Evolutionary conservation across 2,888 invertebrate species (phyloP), one percentile per base, ranked within the genome.

Genomic region (Noctuana brunneofusca): DNA sequence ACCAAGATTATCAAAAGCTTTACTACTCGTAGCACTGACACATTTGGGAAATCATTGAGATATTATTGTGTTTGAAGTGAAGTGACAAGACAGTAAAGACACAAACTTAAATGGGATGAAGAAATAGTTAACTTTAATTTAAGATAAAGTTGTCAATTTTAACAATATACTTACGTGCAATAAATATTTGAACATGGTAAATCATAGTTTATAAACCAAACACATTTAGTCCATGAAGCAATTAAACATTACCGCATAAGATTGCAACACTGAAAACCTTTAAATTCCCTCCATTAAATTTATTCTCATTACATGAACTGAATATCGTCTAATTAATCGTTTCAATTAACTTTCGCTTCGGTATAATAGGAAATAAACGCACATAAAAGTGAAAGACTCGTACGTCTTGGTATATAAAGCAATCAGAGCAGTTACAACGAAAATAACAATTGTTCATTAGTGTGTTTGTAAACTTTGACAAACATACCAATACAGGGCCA

Each of bases 331-430:
- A 58, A 67, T 64, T 64, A 64, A 64, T 59, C 62, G 64, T 62
- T 68, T 63, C 64, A 65, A 66, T 68, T 68, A 59, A 73, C 70
- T 70, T 70, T 70, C 70, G 65, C 67, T 56, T 64, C 57, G 56
- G 55, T 54, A 38, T 60, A 66, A 67, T 69, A 71, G 70, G 70
- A 73, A 79, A 75, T 72, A 69, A 74, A 71, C 65, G 67, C 64
- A 67, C 63, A 64, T 71, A 75, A 79, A 79, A 80, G 79, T 80
- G 78, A 80, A 78, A 78, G 76, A 77, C 11, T 11, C 63, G 57
- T 48, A 62, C 60, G 55, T 58, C 66, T 66, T 27, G 64, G 58
- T 63, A 66, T 63, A 63, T 62, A 67, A 65, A 68, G 63, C 64
- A 71, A 70, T 69, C 66, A 66, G 71, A 74, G 73, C 72, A 75